Evolutionary conservation across 2,888 invertebrate genomes (phyloP).

Genomic region (Rosalia funebris): DNA sequence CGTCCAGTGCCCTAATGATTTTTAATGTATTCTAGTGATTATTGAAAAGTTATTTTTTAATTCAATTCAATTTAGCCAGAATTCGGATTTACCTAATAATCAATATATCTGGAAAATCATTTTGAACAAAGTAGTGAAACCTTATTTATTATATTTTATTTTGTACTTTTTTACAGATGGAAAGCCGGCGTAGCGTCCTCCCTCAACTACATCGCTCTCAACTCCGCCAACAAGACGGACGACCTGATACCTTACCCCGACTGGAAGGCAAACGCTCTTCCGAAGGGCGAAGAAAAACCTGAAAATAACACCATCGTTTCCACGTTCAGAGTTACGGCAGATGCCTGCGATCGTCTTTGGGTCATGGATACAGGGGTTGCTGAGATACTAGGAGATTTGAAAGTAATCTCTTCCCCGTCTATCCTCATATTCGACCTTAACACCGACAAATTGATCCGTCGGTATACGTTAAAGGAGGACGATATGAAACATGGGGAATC

Average conservation of each 20-base stretch:
- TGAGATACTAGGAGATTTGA: conserved; percentile 75
- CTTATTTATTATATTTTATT: no score
- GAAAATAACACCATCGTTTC: conserved; percentile 73
- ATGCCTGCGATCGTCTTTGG: conserved; percentile 84
- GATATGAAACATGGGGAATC: conserved; percentile 80
- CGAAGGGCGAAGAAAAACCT: conserved; percentile 67
- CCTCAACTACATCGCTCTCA: conserved; percentile 73
- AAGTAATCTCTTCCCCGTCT: conserved; percentile 72
- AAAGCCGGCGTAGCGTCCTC: conserved; percentile 77
- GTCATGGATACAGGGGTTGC: conserved; percentile 82
- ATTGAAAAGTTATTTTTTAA: no score
- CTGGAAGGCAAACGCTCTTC: conserved; percentile 81
- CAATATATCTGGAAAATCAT: no score
- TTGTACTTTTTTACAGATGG: conserved; percentile 69
- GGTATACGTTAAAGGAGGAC: conserved; percentile 75
- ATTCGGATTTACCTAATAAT: no score
- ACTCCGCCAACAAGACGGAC: conserved; percentile 73
- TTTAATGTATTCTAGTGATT: no score
- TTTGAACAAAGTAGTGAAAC: no score
- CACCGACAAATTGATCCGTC: conserved; percentile 76
- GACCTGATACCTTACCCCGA: conserved; percentile 79
- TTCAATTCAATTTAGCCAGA: no score
- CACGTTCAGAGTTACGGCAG: conserved; percentile 78
- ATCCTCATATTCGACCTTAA: conserved; percentile 80
- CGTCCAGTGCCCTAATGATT: no score